Evolutionary conservation across 2,113 vertebrate species (phyloP), one percentile per base, ranked within the genome.

Genomic region (Coptodon rendalli): DNA sequence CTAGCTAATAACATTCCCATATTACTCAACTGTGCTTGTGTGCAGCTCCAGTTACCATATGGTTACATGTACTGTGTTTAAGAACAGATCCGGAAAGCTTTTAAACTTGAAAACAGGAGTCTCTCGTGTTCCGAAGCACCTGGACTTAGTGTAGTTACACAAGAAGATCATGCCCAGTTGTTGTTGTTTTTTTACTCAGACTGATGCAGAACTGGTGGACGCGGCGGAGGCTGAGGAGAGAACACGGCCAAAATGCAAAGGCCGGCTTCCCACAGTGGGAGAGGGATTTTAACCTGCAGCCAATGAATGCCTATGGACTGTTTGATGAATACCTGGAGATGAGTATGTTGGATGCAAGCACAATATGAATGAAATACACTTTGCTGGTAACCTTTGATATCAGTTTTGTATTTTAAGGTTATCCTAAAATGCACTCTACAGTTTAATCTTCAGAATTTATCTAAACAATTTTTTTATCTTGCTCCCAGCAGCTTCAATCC

Each of bases 291-390:
- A 98, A 98, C 87, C 96, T 99, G 11, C 98, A 98, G 52, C 97
- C 98, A 2, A 98, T 99, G 96, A 98, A 99, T 76, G 96, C 97
- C 82, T 99, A 99, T 3, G 98, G 98, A 86, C 97, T 99, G 89
- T 99, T 99, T 54, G 98, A 99, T 53, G 98, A 99, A 95, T 99
- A 99, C 93, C 93, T 99, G 85, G 98, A 99, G 97, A 99, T 99
- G 98, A 99, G 98, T 99, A 98, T 79, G 97, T 93, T 68, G 9
- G 6, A 24, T 4, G 68, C 4, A 5, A 79, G 29, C 27, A 17
- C 19, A 12, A 19, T 3, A 6, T 6, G 16, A 12, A 5, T 9
- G 24, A 31, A 59, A 63, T 48, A 24, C 17, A 2, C 24, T 50
- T 11, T 22, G 53, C 27, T 22, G 14, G 13, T 24, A 87, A 12